phyloP scores from a whole-genome alignment of 2,888 invertebrate species.

The Acanthosepion esculentum region DNA sequence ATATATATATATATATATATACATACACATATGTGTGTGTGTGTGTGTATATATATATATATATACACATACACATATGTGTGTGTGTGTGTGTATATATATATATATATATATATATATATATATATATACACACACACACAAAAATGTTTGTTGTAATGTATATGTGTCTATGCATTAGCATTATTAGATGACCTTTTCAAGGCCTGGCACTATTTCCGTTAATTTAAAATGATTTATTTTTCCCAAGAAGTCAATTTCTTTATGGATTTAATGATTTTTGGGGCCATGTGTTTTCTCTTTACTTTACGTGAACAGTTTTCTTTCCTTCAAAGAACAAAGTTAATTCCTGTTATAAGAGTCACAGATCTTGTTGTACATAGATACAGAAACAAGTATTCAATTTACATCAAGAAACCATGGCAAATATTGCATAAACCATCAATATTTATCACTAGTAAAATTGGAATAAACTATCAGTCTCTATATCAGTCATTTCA shows the following conservation, averaged over 20 bases:
- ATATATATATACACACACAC: background rate
- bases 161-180: background rate
- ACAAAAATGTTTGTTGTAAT: background rate
- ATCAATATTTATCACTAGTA: background rate
- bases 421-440: background rate
- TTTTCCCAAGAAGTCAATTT: background rate
- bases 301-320: background rate
- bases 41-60: no score
- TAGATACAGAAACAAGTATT: background rate
- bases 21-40: background rate
- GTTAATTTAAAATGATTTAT: background rate
- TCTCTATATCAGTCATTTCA: no score
- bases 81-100: background rate
- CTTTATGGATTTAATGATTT: background rate
- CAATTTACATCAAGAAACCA: background rate
- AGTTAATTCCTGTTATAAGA: no score
- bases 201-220: background rate
- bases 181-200: background rate
- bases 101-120: background rate
- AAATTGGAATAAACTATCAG: background rate
- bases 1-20: background rate
- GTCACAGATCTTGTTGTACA: no score
- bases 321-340: no score
- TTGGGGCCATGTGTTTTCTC: background rate
- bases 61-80: no score